These are phyloP conservation scores for Microhierax caerulescens DNA, from an alignment of 2,797 vertebrate species.

Conservation along the genomic window DNA sequence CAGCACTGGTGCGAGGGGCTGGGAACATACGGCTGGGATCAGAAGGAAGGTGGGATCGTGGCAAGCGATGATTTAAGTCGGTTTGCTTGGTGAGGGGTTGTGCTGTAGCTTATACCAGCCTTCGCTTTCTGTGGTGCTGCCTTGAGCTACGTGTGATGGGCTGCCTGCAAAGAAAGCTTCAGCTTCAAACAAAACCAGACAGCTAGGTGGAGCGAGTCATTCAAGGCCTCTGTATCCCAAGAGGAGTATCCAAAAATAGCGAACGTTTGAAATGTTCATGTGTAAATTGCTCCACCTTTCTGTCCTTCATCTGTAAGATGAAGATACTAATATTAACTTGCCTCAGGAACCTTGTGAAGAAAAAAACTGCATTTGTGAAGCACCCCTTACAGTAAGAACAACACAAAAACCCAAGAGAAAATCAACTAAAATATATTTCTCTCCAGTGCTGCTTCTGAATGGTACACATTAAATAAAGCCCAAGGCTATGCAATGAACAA, in stretches of 20 bases:
- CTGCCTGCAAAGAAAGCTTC: neutral
- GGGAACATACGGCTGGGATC: neutral
- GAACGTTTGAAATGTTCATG: neutral
- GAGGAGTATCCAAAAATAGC: neutral
- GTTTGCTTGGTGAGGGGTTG: neutral
- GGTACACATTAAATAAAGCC: neutral
- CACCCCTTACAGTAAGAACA: neutral
- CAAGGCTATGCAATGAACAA: neutral
- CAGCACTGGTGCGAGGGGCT: neutral
- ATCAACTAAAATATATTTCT: neutral
- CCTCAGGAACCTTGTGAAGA: neutral
- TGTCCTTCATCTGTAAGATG: neutral
- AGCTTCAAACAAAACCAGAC: neutral
- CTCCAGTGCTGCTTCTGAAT: neutral
- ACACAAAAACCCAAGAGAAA: neutral
- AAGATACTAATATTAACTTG: neutral
- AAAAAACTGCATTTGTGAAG: neutral
- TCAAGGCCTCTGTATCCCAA: neutral
- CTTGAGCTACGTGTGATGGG: neutral
- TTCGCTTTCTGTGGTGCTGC: neutral
- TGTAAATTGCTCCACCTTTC: neutral
- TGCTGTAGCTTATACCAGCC: neutral
- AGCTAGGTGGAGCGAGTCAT: neutral
- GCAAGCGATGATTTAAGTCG: neutral
- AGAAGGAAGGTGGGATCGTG: slow-evolving; percentile 23